A percentile compares a stretch with the other conserved stretches of the same genome.
phyloP scores from a whole-genome alignment of 2,888 invertebrate genomes.

The Brachynemurus nebulosus region DNA sequence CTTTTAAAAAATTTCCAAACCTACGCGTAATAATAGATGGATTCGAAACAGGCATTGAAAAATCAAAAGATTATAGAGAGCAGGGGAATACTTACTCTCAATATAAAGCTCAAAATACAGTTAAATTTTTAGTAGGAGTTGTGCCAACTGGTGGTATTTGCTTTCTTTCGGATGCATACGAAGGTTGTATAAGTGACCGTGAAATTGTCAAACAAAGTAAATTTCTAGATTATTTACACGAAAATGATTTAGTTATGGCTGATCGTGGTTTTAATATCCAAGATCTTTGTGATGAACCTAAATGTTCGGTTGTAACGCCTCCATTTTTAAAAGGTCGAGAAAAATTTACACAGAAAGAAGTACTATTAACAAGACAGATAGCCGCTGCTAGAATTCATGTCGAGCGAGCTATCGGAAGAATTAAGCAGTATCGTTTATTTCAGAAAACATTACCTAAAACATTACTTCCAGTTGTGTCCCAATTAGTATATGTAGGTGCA shows the following conservation, averaged over 20 bases:
- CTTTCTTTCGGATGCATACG: no score
- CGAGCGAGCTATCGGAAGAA: conserved; percentile 13
- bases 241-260: no score
- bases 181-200: no score
- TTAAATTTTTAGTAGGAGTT: no score
- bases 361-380: conserved; percentile 11
- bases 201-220: no score
- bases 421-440: conserved; percentile 15
- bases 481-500: conserved; percentile 11
- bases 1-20: conserved; percentile 2
- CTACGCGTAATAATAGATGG: conserved; percentile 12
- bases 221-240: no score
- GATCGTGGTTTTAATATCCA: no score
- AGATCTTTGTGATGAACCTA: no score
- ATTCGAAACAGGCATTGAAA: conserved; percentile 14
- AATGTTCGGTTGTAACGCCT: no score
- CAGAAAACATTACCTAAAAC: conserved; percentile 10
- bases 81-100: conserved; percentile 8
- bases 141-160: no score
- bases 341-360: conserved; percentile 11
- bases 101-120: conserved; percentile 13
- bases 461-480: conserved; percentile 11
- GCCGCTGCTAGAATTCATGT: conserved; percentile 16
- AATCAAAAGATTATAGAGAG: conserved; percentile 7
- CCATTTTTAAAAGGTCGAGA: no score